A percentile compares a stretch with the other conserved stretches of the same genome.
These are phyloP conservation scores for Trilocha varians DNA, from an alignment of 2,888 invertebrate genomes.

Conservation along the genomic window DNA sequence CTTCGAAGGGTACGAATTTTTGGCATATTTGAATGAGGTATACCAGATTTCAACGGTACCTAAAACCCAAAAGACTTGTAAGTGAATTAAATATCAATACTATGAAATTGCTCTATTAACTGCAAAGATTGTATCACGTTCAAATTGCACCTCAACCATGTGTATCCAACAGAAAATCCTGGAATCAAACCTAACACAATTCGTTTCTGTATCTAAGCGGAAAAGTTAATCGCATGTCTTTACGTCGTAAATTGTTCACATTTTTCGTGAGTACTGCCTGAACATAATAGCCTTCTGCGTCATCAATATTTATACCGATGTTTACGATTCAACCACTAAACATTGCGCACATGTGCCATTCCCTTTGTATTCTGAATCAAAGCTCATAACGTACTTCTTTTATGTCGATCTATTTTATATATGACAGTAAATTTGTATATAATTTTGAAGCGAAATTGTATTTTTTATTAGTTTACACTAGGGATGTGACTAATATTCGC, in stretches of 20 bases:
- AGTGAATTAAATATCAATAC: too few species aligned
- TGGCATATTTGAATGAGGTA: too few species aligned
- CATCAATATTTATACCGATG: slow-evolving; percentile 65
- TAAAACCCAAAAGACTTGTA: too few species aligned
- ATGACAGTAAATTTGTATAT: not conserved
- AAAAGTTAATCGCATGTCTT: slow-evolving; percentile 60
- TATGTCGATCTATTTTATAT: not conserved
- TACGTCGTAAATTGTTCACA: slow-evolving; percentile 55
- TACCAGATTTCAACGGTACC: too few species aligned
- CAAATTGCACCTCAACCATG: too few species aligned
- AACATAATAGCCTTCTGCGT: slow-evolving; percentile 58
- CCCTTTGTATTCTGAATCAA: slow-evolving; percentile 31
- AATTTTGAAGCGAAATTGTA: not conserved
- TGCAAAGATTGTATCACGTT: too few species aligned
- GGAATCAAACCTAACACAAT: not conserved
- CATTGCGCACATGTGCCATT: slow-evolving; percentile 39
- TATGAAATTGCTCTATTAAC: too few species aligned
- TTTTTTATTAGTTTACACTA: not conserved
- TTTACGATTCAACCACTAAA: slow-evolving; percentile 54
- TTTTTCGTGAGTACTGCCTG: slow-evolving; percentile 58
- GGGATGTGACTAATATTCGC: too few species aligned
- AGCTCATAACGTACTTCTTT: slow-evolving; percentile 23
- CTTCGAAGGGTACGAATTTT: too few species aligned
- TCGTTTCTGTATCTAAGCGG: slow-evolving; percentile 29
- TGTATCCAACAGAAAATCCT: not conserved